Conservation (phyloP, 37 sponge, comb jelly and placozoan genomes). For the Crambe crambe region DNA sequence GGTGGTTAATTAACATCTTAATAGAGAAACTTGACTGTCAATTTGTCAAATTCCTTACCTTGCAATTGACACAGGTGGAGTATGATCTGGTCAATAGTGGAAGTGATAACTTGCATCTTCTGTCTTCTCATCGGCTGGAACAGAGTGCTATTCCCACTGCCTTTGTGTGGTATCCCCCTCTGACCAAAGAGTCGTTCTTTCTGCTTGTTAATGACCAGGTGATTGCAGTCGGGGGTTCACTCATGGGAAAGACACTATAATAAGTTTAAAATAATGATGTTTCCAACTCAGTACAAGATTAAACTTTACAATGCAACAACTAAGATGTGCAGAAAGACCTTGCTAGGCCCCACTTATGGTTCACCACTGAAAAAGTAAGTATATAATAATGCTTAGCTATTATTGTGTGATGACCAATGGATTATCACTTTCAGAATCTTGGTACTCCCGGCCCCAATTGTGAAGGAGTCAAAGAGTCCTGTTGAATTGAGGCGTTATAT, state of each 20-base stretch:
- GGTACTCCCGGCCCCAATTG: constrained; percentile 56
- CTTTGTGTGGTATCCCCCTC: constrained; percentile 88
- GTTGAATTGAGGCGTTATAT: constrained; percentile 69
- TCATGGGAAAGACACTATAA: not conserved
- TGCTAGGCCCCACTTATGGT: constrained; percentile 92
- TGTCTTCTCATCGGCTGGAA: constrained; percentile 83
- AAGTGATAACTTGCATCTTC: constrained; percentile 73
- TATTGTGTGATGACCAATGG: too few relatives aligned
- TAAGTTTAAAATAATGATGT: too few relatives aligned
- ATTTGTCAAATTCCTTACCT: too few relatives aligned
- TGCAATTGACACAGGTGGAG: constrained; percentile 86
- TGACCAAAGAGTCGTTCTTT: constrained; percentile 93
- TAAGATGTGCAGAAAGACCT: constrained; percentile 91
- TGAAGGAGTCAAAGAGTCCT: constrained; percentile 18
- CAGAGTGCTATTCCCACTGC: constrained; percentile 91
- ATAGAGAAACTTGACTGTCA: too few relatives aligned
- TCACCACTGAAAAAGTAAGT: constrained; percentile 75
- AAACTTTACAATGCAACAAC: constrained; percentile 94
- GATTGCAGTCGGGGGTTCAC: not conserved
- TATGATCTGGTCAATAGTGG: constrained; percentile 86
- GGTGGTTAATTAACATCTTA: too few relatives aligned
- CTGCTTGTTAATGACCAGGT: constrained; percentile 86
- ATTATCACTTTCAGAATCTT: too few relatives aligned
- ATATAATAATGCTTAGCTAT: not conserved
- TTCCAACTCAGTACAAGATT: constrained; percentile 79